phyloP scores from a whole-genome alignment of 2,888 invertebrate genomes.

The Pinctada fucata region DNA sequence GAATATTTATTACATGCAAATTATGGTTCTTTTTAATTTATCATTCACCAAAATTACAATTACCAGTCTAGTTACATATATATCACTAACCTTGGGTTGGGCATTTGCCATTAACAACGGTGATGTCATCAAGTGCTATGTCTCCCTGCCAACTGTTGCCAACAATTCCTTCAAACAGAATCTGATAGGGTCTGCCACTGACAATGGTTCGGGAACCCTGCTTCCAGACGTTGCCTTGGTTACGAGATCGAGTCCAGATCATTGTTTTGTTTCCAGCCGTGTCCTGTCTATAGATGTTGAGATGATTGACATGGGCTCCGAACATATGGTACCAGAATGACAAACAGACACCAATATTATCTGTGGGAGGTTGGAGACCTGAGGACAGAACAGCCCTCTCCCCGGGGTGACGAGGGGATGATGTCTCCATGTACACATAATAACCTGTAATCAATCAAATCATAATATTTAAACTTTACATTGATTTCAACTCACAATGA shows the following conservation, averaged over 20 bases:
- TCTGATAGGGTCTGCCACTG: conserved; percentile 56
- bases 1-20: background rate
- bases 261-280: conserved; percentile 47
- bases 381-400: conserved; percentile 58
- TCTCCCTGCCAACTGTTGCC: conserved; percentile 69
- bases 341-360: conserved; percentile 59
- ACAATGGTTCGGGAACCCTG: conserved; percentile 54
- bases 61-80: background rate
- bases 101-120: conserved; percentile 54
- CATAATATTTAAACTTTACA: background rate
- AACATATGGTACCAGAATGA: conserved; percentile 75
- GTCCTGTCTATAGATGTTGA: conserved; percentile 64
- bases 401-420: conserved; percentile 58
- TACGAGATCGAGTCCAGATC: conserved; percentile 65
- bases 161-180: conserved; percentile 73
- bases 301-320: conserved; percentile 64
- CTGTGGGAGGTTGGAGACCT: conserved; percentile 54
- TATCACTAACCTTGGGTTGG: conserved; percentile 53
- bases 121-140: conserved; percentile 71
- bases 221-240: conserved; percentile 68
- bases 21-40: background rate
- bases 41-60: background rate
- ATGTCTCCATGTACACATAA: conserved; percentile 72
- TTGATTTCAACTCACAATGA: background rate
- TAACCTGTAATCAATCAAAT: conserved; percentile 52